Evolutionary conservation across 2,888 invertebrate species (phyloP).

Genomic region (Eilema caniola): DNA sequence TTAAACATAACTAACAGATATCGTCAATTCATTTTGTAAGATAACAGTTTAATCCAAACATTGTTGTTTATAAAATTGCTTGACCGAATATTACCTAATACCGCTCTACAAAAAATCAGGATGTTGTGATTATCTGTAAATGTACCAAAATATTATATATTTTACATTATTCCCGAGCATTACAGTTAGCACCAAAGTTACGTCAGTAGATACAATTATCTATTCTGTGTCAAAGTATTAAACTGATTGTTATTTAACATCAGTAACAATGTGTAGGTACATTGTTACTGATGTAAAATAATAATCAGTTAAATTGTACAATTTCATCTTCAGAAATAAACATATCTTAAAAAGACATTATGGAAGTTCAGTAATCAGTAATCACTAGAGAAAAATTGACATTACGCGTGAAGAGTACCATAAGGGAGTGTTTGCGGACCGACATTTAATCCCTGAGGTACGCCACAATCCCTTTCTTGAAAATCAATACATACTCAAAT

Average conservation of each 20-base stretch:
- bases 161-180: not conserved
- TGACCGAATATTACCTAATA: not conserved
- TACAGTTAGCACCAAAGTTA: slow-evolving; percentile 1
- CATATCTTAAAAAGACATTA: not conserved
- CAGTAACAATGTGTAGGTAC: not conserved
- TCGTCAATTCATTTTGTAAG: not conserved
- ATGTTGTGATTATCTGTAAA: not conserved
- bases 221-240: slow-evolving; percentile 3
- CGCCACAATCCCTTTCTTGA: too few relatives aligned
- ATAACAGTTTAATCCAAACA: not conserved
- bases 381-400: too few relatives aligned
- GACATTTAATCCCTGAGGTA: too few relatives aligned
- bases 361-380: not conserved
- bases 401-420: not conserved
- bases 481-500: too few relatives aligned
- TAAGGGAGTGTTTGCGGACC: not conserved
- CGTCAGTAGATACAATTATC: not conserved
- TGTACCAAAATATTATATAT: not conserved
- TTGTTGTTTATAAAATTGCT: not conserved
- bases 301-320: not conserved
- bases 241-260: not conserved
- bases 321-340: not conserved
- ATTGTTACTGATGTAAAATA: too few relatives aligned
- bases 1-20: not conserved
- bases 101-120: not conserved